phyloP scores from a whole-genome alignment of 2,113 vertebrate genomes.

The Gavialis gangeticus region DNA sequence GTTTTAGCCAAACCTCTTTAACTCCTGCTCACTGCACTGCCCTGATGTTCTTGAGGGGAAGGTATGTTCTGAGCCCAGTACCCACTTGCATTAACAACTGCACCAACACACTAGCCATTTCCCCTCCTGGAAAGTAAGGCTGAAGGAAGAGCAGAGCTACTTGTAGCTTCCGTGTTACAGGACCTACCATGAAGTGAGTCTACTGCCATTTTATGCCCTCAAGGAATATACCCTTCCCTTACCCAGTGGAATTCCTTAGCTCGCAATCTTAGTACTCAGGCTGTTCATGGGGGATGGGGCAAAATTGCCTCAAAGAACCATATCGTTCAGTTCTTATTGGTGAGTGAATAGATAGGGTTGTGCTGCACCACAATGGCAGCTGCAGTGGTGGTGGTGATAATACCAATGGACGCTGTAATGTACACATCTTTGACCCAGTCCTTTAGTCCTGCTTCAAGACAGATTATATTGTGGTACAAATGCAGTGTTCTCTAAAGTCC shows the following conservation, averaged over 20 bases:
- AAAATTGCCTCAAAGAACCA: not conserved
- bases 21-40: not conserved
- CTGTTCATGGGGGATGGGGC: not conserved
- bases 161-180: accelerated
- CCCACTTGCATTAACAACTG: not conserved
- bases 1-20: not conserved
- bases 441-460: not conserved
- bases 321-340: not conserved
- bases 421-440: not conserved
- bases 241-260: not conserved
- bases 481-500: not conserved
- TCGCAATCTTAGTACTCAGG: not conserved
- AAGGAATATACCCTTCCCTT: not conserved
- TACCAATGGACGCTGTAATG: not conserved
- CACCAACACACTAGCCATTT: not conserved
- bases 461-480: not conserved
- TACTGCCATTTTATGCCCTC: not conserved
- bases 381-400: not conserved
- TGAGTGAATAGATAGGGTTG: not conserved
- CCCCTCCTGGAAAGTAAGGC: not conserved
- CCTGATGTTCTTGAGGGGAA: not conserved
- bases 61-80: not conserved
- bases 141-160: not conserved
- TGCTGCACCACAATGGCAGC: not conserved
- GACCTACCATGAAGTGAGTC: too few species aligned